Conservation (phyloP, 2,888 invertebrate species). For the Hemicrepidius hirtus region DNA sequence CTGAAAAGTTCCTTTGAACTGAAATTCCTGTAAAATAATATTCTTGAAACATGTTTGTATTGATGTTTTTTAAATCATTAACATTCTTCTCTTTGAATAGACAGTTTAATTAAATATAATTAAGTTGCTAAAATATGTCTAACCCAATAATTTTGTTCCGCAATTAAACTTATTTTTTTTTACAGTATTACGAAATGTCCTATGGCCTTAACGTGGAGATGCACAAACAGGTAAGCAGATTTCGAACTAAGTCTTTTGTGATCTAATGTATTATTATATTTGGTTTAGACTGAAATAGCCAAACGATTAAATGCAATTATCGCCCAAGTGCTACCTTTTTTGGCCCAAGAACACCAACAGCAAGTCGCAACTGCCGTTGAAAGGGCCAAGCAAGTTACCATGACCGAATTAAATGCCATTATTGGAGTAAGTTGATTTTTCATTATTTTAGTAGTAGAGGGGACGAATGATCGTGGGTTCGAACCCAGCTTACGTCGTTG, state of each 20-base stretch:
- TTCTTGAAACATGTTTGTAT: no score
- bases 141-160: no score
- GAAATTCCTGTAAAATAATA: no score
- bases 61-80: no score
- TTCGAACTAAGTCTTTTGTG: no score
- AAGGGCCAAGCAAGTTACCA: constrained; percentile 95
- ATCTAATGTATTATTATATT: constrained; percentile 48
- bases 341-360: constrained; percentile 93
- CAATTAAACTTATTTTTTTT: constrained; percentile 71
- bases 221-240: constrained; percentile 96
- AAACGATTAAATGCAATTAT: constrained; percentile 95
- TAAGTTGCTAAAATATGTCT: no score
- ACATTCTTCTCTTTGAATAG: constrained; percentile 11
- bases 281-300: constrained; percentile 93
- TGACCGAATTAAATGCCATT: constrained; percentile 95
- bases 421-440: constrained; percentile 96
- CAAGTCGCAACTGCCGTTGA: constrained; percentile 95
- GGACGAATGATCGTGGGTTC: no score
- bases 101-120: no score
- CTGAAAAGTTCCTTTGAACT: no score
- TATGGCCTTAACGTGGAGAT: constrained; percentile 98
- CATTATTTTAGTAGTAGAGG: no score
- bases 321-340: constrained; percentile 94
- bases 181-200: constrained; percentile 98
- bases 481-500: no score